A percentile compares a stretch with the other conserved stretches of the same genome.
phyloP scores from a whole-genome alignment of 2,888 invertebrate species.

The Gisinianus flammeolus region DNA sequence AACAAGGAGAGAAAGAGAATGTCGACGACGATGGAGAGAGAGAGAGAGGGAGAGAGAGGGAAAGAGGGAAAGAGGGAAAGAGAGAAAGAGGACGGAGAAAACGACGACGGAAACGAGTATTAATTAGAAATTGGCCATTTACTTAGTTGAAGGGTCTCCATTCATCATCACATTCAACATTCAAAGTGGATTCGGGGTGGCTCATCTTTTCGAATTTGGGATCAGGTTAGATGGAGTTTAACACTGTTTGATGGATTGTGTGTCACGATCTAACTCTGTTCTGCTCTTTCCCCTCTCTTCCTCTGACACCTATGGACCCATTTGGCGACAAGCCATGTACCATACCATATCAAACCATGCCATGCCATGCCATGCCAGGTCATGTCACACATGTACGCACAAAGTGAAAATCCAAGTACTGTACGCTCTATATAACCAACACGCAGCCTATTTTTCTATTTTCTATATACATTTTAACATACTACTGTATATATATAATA shows the following conservation, averaged over 20 bases:
- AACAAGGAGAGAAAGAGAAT: constrained; percentile 4
- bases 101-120: constrained; percentile 33
- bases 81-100: background rate
- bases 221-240: constrained; percentile 44
- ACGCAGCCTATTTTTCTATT: too few relatives aligned
- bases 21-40: background rate
- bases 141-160: constrained; percentile 45
- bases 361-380: background rate
- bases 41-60: too few relatives aligned
- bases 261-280: constrained; percentile 56
- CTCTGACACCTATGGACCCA: constrained; percentile 53
- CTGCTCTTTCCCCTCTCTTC: constrained; percentile 50
- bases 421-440: too few relatives aligned
- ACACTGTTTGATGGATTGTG: constrained; percentile 58
- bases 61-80: background rate
- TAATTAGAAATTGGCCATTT: constrained; percentile 53
- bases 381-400: background rate
- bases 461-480: too few relatives aligned
- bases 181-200: constrained; percentile 16
- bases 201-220: constrained; percentile 31
- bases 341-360: constrained; percentile 1
- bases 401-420: background rate
- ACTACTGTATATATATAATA: too few relatives aligned
- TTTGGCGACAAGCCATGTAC: constrained; percentile 45
- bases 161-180: constrained; percentile 46